Conservation (phyloP, 2,113 vertebrate genomes). For the Dendrocopos noguchii region DNA sequence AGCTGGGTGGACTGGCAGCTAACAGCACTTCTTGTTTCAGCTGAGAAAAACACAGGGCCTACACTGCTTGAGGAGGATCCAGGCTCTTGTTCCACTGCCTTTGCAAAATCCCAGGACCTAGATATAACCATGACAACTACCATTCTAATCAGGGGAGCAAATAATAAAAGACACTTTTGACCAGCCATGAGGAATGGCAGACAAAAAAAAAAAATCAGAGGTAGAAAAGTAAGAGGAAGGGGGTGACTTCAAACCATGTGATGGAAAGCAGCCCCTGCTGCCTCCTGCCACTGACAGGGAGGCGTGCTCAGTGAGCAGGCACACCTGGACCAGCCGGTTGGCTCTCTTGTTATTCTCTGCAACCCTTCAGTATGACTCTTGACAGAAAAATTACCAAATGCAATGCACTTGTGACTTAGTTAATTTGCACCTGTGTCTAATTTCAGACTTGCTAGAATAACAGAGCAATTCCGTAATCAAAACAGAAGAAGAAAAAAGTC, state of each 20-base stretch:
- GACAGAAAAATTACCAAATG: slow-evolving; percentile 73
- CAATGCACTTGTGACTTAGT: slow-evolving; percentile 69
- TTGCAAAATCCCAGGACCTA: accelerated
- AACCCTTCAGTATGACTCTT: slow-evolving; percentile 60
- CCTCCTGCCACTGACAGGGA: background rate
- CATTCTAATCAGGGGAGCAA: background rate
- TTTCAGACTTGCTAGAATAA: slow-evolving; percentile 73
- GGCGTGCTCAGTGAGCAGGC: accelerated
- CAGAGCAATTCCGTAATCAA: slow-evolving; percentile 69
- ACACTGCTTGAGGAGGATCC: accelerated
- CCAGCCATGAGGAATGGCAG: background rate
- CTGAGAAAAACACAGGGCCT: background rate
- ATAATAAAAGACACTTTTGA: background rate
- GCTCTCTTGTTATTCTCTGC: slow-evolving; percentile 38
- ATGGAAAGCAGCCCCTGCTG: background rate
- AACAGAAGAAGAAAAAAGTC: slow-evolving; percentile 28
- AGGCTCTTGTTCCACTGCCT: background rate
- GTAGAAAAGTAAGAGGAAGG: background rate
- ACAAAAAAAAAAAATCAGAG: background rate
- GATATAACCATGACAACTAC: slow-evolving; percentile 28
- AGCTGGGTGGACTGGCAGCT: background rate
- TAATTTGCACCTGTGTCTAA: slow-evolving; percentile 76
- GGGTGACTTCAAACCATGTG: background rate
- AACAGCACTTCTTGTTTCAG: background rate
- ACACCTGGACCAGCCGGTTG: slow-evolving; percentile 20